A percentile compares a stretch with the other conserved stretches of the same genome.
Evolutionary conservation across 1,140 invertebrate genomes (phyloP).

Genomic region (Xylocopa sonorina): DNA sequence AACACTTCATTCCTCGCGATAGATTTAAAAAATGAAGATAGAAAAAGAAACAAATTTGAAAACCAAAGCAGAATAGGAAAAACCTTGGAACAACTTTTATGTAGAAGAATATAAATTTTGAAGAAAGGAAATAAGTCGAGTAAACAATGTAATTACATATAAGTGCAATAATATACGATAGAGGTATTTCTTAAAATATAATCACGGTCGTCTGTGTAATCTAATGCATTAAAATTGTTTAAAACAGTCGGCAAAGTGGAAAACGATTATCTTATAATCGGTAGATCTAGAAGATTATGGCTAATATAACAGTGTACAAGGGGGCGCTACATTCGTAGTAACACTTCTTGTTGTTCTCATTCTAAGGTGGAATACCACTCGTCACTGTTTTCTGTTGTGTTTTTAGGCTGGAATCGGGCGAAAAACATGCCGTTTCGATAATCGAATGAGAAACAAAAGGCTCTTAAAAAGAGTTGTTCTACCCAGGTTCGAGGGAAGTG

Average conservation of each 20-base stretch:
- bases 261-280: constrained; percentile 40
- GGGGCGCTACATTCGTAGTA: constrained; percentile 37
- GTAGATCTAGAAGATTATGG: not conserved
- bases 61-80: not conserved
- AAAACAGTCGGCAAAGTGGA: constrained; percentile 33
- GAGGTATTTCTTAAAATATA: not conserved
- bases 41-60: not conserved
- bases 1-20: not conserved
- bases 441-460: constrained; percentile 41
- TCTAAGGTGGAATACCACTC: constrained; percentile 67
- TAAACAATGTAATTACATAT: not conserved
- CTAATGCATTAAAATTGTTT: not conserved
- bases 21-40: not conserved
- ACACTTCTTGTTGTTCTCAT: constrained; percentile 69
- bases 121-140: too few relatives aligned
- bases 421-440: constrained; percentile 69
- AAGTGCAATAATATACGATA: not conserved
- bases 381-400: constrained; percentile 73
- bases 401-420: constrained; percentile 63
- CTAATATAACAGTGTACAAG: constrained; percentile 31
- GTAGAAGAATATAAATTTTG: too few relatives aligned
- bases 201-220: too few relatives aligned
- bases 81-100: too few relatives aligned
- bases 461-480: constrained; percentile 21
- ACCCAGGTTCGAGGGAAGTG: constrained; percentile 34